phyloP scores from a whole-genome alignment of 2,888 invertebrate genomes.

The Acheta domesticus region DNA sequence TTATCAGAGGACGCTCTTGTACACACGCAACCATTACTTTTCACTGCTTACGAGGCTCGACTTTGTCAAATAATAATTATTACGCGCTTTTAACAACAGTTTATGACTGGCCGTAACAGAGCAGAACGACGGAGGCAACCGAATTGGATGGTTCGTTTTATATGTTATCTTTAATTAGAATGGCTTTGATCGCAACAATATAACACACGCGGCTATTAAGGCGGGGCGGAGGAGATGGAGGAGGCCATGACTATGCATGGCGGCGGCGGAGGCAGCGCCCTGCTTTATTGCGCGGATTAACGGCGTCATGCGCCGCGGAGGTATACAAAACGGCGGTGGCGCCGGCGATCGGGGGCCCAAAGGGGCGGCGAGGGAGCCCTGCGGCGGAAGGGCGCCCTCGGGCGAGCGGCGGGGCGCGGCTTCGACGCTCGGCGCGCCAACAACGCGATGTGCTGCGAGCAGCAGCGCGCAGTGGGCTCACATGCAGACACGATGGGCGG shows the following conservation, averaged over 20 bases:
- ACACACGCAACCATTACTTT: background rate
- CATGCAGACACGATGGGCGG: too few relatives aligned
- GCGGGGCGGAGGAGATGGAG: background rate
- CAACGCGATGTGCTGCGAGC: too few relatives aligned
- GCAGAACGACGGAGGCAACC: background rate
- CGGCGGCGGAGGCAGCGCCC: background rate
- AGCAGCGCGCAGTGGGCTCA: too few relatives aligned
- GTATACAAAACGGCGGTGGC: background rate
- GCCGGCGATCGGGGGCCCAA: too few relatives aligned
- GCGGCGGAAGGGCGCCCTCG: background rate
- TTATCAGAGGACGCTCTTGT: background rate
- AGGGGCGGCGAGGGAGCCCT: too few relatives aligned
- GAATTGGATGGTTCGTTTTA: constrained; percentile 11
- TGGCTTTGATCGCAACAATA: constrained; percentile 9
- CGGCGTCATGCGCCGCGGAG: constrained; percentile 10
- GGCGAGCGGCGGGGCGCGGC: background rate
- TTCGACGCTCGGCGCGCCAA: background rate
- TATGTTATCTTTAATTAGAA: constrained; percentile 5
- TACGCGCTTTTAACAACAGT: constrained; percentile 18
- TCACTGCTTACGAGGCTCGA: background rate
- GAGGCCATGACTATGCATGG: background rate
- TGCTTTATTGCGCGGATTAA: constrained; percentile 18
- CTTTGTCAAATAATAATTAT: constrained; percentile 18
- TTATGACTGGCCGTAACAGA: background rate
- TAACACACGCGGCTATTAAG: constrained; percentile 10